Percentiles rank a stretch among this genome's conserved stretches.
These are phyloP conservation scores for Helarctos malayanus DNA, from an alignment of 2,797 vertebrate genomes.

Conservation along the genomic window DNA sequence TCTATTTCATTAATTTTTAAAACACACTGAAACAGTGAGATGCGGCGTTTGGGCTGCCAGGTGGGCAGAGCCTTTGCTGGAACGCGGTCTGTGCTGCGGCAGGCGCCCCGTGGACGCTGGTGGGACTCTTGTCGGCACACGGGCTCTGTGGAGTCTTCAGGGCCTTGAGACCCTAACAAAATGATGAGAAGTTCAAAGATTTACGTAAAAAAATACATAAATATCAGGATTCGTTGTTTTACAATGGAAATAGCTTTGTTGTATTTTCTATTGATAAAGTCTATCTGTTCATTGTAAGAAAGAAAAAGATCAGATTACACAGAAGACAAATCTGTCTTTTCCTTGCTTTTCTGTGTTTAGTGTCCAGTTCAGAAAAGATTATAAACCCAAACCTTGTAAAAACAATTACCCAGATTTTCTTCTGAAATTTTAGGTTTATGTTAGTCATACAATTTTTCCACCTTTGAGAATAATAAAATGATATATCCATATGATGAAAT, in stretches of 20 bases:
- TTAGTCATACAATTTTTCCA: background rate
- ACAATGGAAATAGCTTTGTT: background rate
- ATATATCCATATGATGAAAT: background rate
- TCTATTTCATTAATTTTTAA: background rate
- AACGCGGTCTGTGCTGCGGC: background rate
- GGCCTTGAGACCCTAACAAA: background rate
- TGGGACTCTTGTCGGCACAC: fast-evolving
- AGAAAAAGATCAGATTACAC: background rate
- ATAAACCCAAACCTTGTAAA: background rate
- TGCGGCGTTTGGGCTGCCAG: fast-evolving
- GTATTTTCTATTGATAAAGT: background rate
- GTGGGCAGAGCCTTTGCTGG: background rate
- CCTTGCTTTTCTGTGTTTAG: background rate
- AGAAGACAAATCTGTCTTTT: background rate
- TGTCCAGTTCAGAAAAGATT: background rate
- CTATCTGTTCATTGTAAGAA: background rate
- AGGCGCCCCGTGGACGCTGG: fast-evolving
- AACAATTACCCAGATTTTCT: background rate
- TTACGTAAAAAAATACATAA: background rate
- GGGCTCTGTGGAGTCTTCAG: too few relatives aligned
- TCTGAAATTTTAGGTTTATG: background rate
- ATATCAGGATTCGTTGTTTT: background rate
- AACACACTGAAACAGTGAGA: background rate
- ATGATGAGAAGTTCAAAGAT: background rate
- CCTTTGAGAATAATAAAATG: background rate